Conservation (phyloP, 2,888 invertebrate genomes). For the Stenodema calcarata region DNA sequence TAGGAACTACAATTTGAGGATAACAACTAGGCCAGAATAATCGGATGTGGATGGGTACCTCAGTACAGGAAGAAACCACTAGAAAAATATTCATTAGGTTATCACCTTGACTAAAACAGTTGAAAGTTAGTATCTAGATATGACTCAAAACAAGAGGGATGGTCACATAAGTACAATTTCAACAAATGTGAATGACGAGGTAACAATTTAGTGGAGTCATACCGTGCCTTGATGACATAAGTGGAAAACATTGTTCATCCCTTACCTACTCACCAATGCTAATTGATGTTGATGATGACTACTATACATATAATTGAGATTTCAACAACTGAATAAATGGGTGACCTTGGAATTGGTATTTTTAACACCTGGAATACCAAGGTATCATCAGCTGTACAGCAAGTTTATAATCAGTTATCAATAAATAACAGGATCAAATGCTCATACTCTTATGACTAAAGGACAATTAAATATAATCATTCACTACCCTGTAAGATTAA, state of each 20-base stretch:
- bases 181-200: background rate
- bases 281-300: background rate
- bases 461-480: background rate
- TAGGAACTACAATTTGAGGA: background rate
- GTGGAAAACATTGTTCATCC: background rate
- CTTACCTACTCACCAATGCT: background rate
- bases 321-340: background rate
- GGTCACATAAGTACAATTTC: background rate
- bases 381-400: too few species aligned
- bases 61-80: background rate
- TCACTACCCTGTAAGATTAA: constrained; percentile 15
- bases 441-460: background rate
- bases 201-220: background rate
- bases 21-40: background rate
- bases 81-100: background rate
- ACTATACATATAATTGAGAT: background rate
- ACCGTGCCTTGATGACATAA: background rate
- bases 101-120: background rate
- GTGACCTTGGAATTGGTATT: background rate
- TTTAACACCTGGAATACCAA: background rate
- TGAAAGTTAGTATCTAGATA: background rate
- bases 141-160: background rate
- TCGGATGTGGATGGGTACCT: background rate
- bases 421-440: background rate
- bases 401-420: background rate